phyloP scores from a whole-genome alignment of 2,113 vertebrate species.

The Elachura formosa region DNA sequence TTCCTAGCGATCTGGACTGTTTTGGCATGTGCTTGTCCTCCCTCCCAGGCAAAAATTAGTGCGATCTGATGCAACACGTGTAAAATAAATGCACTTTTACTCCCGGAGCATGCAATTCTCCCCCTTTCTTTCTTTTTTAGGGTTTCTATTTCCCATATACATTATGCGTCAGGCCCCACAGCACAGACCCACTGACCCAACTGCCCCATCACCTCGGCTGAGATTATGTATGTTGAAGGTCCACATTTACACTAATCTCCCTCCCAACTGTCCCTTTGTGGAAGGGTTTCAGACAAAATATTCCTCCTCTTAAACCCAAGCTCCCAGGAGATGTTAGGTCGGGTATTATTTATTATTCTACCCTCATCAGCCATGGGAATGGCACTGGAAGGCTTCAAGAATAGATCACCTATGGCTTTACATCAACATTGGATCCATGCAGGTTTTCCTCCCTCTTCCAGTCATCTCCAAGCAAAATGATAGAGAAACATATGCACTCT shows the following conservation, averaged over 20 bases:
- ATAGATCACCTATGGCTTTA: neutral
- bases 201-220: neutral
- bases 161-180: neutral
- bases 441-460: neutral
- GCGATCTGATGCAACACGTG: neutral
- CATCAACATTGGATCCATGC: neutral
- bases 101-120: neutral
- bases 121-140: neutral
- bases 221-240: neutral
- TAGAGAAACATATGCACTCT: neutral
- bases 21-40: neutral
- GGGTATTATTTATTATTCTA: neutral
- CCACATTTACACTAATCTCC: neutral
- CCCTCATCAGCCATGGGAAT: neutral
- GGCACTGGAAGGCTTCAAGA: neutral
- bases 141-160: neutral
- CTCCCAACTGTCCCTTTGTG: neutral
- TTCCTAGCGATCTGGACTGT: fast-evolving
- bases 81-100: neutral
- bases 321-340: neutral
- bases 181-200: neutral
- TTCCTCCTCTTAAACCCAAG: neutral
- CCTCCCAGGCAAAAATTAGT: neutral
- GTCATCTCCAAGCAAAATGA: neutral
- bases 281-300: neutral